Percentiles rank a stretch among this genome's conserved stretches.
These are phyloP conservation scores for Calliphora vomitoria DNA, from an alignment of 2,888 invertebrate species.

Conservation along the genomic window DNA sequence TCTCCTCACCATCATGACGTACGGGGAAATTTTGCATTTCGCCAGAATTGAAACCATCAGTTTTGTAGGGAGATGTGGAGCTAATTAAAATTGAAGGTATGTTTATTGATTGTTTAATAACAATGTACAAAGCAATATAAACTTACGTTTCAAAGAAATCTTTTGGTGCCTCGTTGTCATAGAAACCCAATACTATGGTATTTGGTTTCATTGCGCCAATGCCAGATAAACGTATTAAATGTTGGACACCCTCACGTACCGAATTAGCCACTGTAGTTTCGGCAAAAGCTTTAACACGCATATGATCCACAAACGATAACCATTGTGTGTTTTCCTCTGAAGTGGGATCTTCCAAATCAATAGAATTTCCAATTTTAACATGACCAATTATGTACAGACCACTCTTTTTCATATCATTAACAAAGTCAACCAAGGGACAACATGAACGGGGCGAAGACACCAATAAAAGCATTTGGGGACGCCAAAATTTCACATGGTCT, in stretches of 20 bases:
- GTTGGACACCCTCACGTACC: constrained; percentile 95
- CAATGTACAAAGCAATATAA: too few species aligned
- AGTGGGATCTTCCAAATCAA: constrained; percentile 88
- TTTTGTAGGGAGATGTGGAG: constrained; percentile 87
- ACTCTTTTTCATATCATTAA: constrained; percentile 98
- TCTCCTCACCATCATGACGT: constrained; percentile 84
- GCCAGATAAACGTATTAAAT: constrained; percentile 95
- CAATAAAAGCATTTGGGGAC: constrained; percentile 97
- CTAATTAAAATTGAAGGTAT: constrained; percentile 77
- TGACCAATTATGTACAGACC: constrained; percentile 95
- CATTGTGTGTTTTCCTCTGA: constrained; percentile 93
- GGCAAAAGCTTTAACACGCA: constrained; percentile 98
- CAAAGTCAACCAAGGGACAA: constrained; percentile 97
- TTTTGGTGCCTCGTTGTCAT: constrained; percentile 90
- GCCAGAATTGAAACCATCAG: constrained; percentile 86
- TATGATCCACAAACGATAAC: constrained; percentile 96
- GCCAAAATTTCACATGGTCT: constrained; percentile 99
- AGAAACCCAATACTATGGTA: constrained; percentile 97
- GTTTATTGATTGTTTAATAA: not conserved
- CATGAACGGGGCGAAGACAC: constrained; percentile 95
- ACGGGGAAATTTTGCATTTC: constrained; percentile 86
- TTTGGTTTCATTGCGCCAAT: constrained; percentile 99
- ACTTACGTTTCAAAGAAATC: constrained; percentile 92
- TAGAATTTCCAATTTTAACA: constrained; percentile 88
- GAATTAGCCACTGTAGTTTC: constrained; percentile 95